Conservation (phyloP, 92 coral and sea anemone species). For the Zoanthus sociatus region DNA sequence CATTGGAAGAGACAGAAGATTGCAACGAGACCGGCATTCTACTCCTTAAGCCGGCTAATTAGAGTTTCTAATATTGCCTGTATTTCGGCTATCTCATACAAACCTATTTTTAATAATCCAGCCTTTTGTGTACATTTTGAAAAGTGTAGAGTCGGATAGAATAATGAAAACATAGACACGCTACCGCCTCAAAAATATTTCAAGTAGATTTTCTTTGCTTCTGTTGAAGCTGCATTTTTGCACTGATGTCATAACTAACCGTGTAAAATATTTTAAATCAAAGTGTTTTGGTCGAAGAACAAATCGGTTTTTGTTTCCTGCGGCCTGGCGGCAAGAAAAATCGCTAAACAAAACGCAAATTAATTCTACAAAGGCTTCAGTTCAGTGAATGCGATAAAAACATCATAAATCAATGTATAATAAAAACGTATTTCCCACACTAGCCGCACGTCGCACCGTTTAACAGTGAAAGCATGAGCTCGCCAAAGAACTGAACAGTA, state of each 20-base stretch:
- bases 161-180: constrained; percentile 52
- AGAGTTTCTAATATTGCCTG: constrained; percentile 83
- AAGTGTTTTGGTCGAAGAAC: constrained; percentile 54
- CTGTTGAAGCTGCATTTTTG: constrained; percentile 36
- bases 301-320: constrained; percentile 73
- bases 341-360: constrained; percentile 94
- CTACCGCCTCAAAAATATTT: constrained; percentile 39
- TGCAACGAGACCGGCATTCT: constrained; percentile 4
- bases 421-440: constrained; percentile 44
- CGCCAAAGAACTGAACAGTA: constrained; percentile 38
- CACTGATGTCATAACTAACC: constrained; percentile 25
- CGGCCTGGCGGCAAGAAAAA: constrained; percentile 83
- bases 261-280: constrained; percentile 42
- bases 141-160: constrained; percentile 60
- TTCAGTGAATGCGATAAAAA: constrained; percentile 89
- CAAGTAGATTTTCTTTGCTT: constrained; percentile 40
- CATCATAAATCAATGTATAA: constrained; percentile 75
- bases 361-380: constrained; percentile 91
- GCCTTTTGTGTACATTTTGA: constrained; percentile 95
- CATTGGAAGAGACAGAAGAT: constrained; percentile 6
- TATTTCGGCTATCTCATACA: constrained; percentile 82
- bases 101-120: constrained; percentile 92
- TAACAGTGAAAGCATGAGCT: constrained; percentile 30
- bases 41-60: constrained; percentile 61
- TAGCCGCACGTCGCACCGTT: constrained; percentile 17